Base-by-base conservation (phyloP, 1,140 invertebrate species). In the Phthorimaea operculella region DNA sequence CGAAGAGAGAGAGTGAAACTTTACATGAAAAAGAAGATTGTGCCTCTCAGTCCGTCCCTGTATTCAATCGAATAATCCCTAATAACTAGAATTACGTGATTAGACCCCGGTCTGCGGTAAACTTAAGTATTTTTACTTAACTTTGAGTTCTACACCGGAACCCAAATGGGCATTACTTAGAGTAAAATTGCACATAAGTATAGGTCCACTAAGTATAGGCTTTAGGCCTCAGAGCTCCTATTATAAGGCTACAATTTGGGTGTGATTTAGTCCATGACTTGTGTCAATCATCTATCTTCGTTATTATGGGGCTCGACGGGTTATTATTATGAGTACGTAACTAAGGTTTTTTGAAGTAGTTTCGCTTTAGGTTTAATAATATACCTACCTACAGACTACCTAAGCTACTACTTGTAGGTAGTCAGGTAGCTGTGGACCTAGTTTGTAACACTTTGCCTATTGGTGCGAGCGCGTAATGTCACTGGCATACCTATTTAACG, bases 1-100 rank as follows among this genome's bases (percentile, higher is more conserved):
- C n/a, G n/a, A n/a, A n/a, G n/a, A n/a, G n/a, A n/a, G n/a, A n/a
- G n/a, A n/a, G n/a, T n/a, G n/a, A n/a, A n/a, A n/a, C n/a, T n/a
- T n/a, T n/a, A n/a, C n/a, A n/a, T 28, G 21, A 28, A 6, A 4
- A 4, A 28, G 6, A 28, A 6, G 21, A 28, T 28, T 28, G 2
- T 4, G 21, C 6, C 21, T 6, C 36, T n/a, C 10, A 39, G n/a
- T 39, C 36, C 36, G n/a, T n/a, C 36, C 10, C 36, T 39, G 36
- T 39, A 39, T 39, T 39, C 36, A 39, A 39, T 39, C 36, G 36
- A 39, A n/a, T 39, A 39, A 39, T 39, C 36, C 36, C 10, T 39
- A 39, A 39, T 39, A 39, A 39, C 36, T 39, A 39, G 36, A 39
- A 39, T 39, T 39, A 39, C 36, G 36, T 39, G 36, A 39, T 39